These are phyloP conservation scores for Danio rerio DNA, from an alignment of 2,113 vertebrate species.

Conservation along the genomic window GRCz12tu NC_133189.1:45501501-45502000, in stretches of 20 bases:
- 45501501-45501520: conserved; percentile 79
- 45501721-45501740: conserved; percentile 47
- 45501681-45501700: conserved; percentile 24
- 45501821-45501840: conserved; percentile 58
- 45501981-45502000: conserved; percentile 26
- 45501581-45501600: conserved; percentile 67
- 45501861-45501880: conserved; percentile 59
- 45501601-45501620: conserved; percentile 30
- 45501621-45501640: conserved; percentile 49
- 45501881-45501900: conserved; percentile 60
- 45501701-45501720: conserved; percentile 44
- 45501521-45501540: conserved; percentile 73
- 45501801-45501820: conserved; percentile 54
- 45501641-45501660: conserved; percentile 38
- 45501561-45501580: conserved; percentile 73
- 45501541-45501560: conserved; percentile 75
- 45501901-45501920: conserved; percentile 50
- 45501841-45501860: conserved; percentile 55
- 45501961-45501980: conserved; percentile 22
- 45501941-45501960: conserved; percentile 10
- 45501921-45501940: conserved; percentile 50
- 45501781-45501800: conserved; percentile 30
- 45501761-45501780: conserved; percentile 39
- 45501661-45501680: not conserved
- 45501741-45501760: conserved; percentile 49